Evolutionary conservation across 2,888 invertebrate genomes (phyloP).

Genomic region (Neelides folsomi): DNA sequence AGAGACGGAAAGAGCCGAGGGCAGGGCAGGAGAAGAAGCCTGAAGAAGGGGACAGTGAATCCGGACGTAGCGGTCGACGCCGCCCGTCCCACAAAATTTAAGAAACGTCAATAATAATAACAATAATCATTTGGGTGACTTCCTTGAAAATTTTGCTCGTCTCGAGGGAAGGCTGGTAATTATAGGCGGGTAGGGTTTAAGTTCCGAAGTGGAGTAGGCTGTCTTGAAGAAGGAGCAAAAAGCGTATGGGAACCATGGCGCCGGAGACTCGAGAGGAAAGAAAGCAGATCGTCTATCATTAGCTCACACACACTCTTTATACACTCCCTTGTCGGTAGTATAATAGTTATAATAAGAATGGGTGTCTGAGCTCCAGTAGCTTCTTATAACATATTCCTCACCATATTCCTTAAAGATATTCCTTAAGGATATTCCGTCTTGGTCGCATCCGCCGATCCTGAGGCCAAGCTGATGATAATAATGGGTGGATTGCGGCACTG

Average conservation of each 20-base stretch:
- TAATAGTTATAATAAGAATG: too few species aligned
- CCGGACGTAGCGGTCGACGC: not conserved
- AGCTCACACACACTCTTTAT: not conserved
- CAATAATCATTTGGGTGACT: conserved; percentile 29
- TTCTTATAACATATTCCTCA: too few species aligned
- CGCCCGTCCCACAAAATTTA: not conserved
- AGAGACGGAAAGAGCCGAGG: not conserved
- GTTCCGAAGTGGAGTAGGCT: not conserved
- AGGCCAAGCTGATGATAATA: not conserved
- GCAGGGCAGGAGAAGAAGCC: not conserved
- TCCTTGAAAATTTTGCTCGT: conserved; percentile 24
- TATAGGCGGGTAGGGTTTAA: conserved; percentile 7
- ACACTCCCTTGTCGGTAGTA: too few species aligned
- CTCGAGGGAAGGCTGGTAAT: conserved; percentile 13
- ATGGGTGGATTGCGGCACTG: not conserved
- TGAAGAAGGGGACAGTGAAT: not conserved
- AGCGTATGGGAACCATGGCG: conserved; percentile 7
- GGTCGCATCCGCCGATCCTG: not conserved
- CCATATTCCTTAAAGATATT: too few species aligned
- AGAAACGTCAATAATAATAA: conserved; percentile 25
- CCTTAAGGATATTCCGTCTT: too few species aligned
- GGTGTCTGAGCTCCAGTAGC: too few species aligned
- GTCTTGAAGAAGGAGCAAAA: conserved; percentile 1
- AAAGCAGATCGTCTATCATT: conserved; percentile 22
- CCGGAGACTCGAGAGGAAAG: conserved; percentile 9